phyloP scores from a whole-genome alignment of 2,888 invertebrate species.

The Hypomecis punctinalis region DNA sequence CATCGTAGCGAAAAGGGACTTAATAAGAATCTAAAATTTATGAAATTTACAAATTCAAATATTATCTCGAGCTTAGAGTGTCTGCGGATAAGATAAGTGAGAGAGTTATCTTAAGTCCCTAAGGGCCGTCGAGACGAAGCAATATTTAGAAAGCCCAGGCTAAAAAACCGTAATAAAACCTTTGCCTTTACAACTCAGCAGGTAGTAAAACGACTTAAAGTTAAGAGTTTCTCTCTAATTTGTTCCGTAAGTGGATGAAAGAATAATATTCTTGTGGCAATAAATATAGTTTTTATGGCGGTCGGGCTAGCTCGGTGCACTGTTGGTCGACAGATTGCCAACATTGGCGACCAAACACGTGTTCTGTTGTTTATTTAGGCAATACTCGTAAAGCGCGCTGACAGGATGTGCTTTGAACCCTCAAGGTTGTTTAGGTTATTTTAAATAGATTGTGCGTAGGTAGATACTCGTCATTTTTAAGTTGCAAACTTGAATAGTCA shows the following conservation, averaged over 20 bases:
- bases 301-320: slow-evolving; percentile 53
- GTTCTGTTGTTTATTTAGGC: slow-evolving; percentile 81
- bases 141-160: slow-evolving; percentile 70
- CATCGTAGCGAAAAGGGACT: slow-evolving; percentile 21
- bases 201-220: slow-evolving; percentile 61
- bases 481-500: slow-evolving; percentile 5
- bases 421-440: slow-evolving; percentile 77
- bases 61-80: slow-evolving; percentile 64
- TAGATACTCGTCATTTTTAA: slow-evolving; percentile 18
- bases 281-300: slow-evolving; percentile 68
- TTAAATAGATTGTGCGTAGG: slow-evolving; percentile 50
- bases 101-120: slow-evolving; percentile 67
- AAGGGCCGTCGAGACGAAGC: slow-evolving; percentile 58
- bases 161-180: slow-evolving; percentile 67
- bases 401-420: slow-evolving; percentile 81
- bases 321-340: slow-evolving; percentile 56
- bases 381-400: slow-evolving; percentile 75
- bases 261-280: slow-evolving; percentile 68
- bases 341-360: slow-evolving; percentile 72
- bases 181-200: slow-evolving; percentile 66
- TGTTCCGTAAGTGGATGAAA: slow-evolving; percentile 64
- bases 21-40: slow-evolving; percentile 29
- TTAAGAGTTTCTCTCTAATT: slow-evolving; percentile 56
- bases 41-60: slow-evolving; percentile 46
- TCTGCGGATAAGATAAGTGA: slow-evolving; percentile 72